Base-by-base conservation (phyloP, 2,888 invertebrate species). In the Trissoscelio sp. region DNA sequence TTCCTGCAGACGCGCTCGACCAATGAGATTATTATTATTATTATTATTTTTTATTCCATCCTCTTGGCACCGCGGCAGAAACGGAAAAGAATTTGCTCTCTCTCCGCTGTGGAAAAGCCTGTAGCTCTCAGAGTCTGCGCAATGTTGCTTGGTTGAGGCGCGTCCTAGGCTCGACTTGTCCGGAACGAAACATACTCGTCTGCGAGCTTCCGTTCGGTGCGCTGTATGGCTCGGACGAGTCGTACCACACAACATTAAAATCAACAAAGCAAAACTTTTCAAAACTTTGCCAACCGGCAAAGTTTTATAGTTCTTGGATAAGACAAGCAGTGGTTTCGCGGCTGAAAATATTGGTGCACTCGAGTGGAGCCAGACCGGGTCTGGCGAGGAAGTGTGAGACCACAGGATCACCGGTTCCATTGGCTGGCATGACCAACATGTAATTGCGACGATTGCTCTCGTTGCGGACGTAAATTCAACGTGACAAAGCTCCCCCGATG, bases 101-200 rank as follows among this genome's bases (percentile, higher is more conserved):
- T 53, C 55, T 55, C 39, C 55, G 48, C 14, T 24, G 57, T 22
- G 34, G 58, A 20, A 55, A 69, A 77, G 70, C 57, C 72, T 73
- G 79, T 79, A 66, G 53, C 73, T 72, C 51, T 74, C 51, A 46
- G 82, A 53, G 78, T 48, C 66, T 82, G 82, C 82, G 82, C 82
- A 79, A 31, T 73, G 82, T 18, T 46, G 75, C 66, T 67, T 51
- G 16, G 22, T 37, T 74, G 74, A 79, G 82, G 79, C 75, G 82
- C 74, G 74, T 82, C 75, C 79, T 78, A 78, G 81, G 78, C 74
- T 82, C 74, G 74, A 55, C 62, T 64, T 46, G 78, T 82, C 78
- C 78, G 70, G 78, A 82, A 78, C 81, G 81, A 57, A 74, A 74
- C 55, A 70, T 78, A 79, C 78, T 70, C 70, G 78, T 78, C 66